Evolutionary conservation across 2,888 invertebrate species (phyloP).

Genomic region (Melanargia galathea): DNA sequence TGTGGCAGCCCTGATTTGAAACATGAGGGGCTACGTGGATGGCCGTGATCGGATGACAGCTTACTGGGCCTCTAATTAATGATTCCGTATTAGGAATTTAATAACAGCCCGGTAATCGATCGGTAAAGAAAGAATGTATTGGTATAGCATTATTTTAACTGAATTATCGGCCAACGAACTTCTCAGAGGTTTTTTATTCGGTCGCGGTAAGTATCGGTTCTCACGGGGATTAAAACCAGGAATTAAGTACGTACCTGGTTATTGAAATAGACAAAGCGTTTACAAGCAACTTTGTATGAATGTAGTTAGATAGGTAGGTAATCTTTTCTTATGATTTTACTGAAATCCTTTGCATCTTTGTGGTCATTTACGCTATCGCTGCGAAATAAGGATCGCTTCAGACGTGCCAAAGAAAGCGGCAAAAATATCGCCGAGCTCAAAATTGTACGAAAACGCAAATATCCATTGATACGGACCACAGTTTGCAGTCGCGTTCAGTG

Average conservation of each 20-base stretch:
- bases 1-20: conserved; percentile 27
- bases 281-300: background rate
- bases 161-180: conserved; percentile 32
- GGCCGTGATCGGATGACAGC: conserved; percentile 36
- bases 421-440: too few species aligned
- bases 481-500: too few species aligned
- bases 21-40: conserved; percentile 33
- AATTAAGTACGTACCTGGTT: background rate
- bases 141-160: conserved; percentile 33
- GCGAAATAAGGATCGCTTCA: too few species aligned
- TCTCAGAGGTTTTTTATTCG: conserved; percentile 7
- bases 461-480: too few species aligned
- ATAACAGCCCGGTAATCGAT: conserved; percentile 39
- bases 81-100: conserved; percentile 41
- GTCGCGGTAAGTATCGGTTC: conserved; percentile 18
- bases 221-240: conserved; percentile 20
- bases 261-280: background rate
- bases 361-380: too few species aligned
- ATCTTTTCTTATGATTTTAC: too few species aligned
- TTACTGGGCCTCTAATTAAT: conserved; percentile 41
- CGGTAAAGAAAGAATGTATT: conserved; percentile 29
- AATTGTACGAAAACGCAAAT: too few species aligned
- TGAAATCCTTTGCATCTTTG: too few species aligned
- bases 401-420: too few species aligned
- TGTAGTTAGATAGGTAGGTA: background rate